Conservation (phyloP, 92 coral and sea anemone genomes). For the Siderastrea radians region DNA sequence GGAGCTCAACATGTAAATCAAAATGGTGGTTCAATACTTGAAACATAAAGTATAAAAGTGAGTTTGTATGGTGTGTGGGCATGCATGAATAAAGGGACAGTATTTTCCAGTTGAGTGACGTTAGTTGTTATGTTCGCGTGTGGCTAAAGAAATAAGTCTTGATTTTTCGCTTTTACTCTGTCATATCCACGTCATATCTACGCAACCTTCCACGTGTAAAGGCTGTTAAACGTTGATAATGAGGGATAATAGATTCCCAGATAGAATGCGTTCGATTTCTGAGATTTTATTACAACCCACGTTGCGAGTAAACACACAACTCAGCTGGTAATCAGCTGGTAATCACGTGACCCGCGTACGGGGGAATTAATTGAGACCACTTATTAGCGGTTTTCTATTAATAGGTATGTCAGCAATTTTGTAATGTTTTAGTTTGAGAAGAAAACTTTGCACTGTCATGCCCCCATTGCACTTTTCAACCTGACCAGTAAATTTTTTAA, state of each 20-base stretch:
- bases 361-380: no score
- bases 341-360: no score
- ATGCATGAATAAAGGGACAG: no score
- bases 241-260: background rate
- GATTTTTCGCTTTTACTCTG: background rate
- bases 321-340: no score
- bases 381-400: slow-evolving; percentile 1
- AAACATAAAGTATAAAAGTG: no score
- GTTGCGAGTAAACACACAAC: background rate
- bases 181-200: no score
- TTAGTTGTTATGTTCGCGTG: background rate
- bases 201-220: background rate
- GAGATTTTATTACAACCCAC: background rate
- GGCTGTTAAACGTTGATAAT: background rate
- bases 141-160: background rate
- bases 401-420: background rate
- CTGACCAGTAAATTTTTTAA: background rate
- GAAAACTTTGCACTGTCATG: slow-evolving; percentile 14
- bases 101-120: no score
- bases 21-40: no score
- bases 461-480: background rate
- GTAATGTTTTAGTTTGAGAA: background rate
- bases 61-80: no score
- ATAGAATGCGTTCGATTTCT: background rate
- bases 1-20: no score